A percentile compares a stretch with the other conserved stretches of the same genome.
Evolutionary conservation across 2,888 invertebrate genomes (phyloP).

Genomic region (Drosophila maculinotata): DNA sequence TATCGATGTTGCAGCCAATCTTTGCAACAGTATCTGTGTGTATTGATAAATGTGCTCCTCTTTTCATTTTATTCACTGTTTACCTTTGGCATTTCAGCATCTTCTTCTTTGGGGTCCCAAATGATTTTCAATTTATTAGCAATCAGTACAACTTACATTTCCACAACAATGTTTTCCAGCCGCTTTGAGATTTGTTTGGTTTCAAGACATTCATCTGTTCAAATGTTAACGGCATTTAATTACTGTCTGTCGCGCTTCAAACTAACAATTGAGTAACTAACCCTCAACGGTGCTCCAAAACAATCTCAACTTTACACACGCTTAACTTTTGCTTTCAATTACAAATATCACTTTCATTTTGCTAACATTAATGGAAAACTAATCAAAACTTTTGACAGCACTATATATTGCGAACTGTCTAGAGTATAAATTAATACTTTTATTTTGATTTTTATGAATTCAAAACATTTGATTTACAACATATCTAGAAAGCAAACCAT

Average conservation of each 20-base stretch:
- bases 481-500: no score
- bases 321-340: background rate
- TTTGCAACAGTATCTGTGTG: slow-evolving; percentile 1
- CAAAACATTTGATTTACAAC: no score
- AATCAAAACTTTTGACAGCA: no score
- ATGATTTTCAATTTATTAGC: slow-evolving; percentile 66
- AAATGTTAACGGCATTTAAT: slow-evolving; percentile 5
- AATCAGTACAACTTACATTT: slow-evolving; percentile 57
- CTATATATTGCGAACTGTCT: no score
- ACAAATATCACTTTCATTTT: no score
- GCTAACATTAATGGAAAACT: no score
- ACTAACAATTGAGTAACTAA: background rate
- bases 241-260: slow-evolving; percentile 6
- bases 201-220: slow-evolving; percentile 2
- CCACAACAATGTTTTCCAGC: background rate
- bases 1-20: slow-evolving; percentile 40
- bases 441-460: no score
- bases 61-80: slow-evolving; percentile 73
- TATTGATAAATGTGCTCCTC: slow-evolving; percentile 63
- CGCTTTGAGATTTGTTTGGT: background rate
- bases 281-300: background rate
- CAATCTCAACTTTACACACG: background rate
- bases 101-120: slow-evolving; percentile 26
- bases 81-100: slow-evolving; percentile 29
- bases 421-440: no score